Evolutionary conservation across 64 coral and sea anemone genomes (phyloP), one percentile per base, ranked within the genome.

Genomic region (Montipora foliosa): DNA sequence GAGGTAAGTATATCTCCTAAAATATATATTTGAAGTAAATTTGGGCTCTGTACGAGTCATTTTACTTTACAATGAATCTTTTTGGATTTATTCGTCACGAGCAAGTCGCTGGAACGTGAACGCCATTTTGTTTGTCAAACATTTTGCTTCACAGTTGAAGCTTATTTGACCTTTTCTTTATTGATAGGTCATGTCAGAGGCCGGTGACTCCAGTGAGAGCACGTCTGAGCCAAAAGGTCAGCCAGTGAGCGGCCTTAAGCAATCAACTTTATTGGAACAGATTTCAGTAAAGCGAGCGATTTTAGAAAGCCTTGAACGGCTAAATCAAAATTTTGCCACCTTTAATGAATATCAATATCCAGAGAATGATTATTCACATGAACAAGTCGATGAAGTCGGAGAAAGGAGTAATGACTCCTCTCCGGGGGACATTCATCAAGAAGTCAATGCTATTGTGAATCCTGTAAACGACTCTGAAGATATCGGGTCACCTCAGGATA

Each of bases 261-360:
- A 25, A 25, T 25, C 25, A 25, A 67, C 37, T 69, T 57, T 29
- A 75, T 24, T 74, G 15, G 68, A 76, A 20, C 87, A 88, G 25
- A 88, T 4, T 88, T 16, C 47, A 45, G 87, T 88, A 51, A 88
- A 88, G 44, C 67, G 44, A 88, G 87, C 87, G 25, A 88, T 88
- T 75, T 49, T 88, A 20, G 87, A 37, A 16, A 51, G 70, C 71
- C 49, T 88, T 8, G 73, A 88, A 75, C 87, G 73, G 51, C 67
- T 88, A 76, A 48, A 88, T 16, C 29, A 88, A 74, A 76, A 57
- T 88, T 74, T 88, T 75, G 25, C 67, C 66, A 88, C 25, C 49
- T 17, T 71, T 16, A 75, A 64, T 75, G 68, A 48, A 24, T 64
- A 66, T 87, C 83, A 64, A 87, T 64, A 58, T n/a, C 16, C 3